Percentiles rank a stretch among this genome's conserved stretches.
These are phyloP conservation scores for Eristalinus aeneus DNA, from an alignment of 2,888 invertebrate genomes.

Conservation along the genomic window DNA sequence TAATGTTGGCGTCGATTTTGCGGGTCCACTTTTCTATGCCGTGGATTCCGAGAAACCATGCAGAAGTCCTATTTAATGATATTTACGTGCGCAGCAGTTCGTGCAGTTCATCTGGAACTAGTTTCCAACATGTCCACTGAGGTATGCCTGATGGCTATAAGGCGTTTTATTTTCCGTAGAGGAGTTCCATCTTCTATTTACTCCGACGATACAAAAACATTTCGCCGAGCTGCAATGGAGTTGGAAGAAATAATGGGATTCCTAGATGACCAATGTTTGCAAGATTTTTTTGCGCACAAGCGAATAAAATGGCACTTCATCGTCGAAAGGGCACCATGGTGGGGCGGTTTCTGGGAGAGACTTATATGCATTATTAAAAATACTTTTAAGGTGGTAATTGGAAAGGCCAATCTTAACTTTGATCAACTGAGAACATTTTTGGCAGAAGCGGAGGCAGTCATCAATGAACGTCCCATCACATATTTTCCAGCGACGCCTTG, in stretches of 20 bases:
- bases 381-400: constrained; percentile 47
- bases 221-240: neutral
- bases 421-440: constrained; percentile 35
- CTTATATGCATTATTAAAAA: constrained; percentile 41
- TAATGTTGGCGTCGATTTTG: no score
- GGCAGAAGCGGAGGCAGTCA: constrained; percentile 21
- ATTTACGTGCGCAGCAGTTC: constrained; percentile 3
- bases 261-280: neutral
- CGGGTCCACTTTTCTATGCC: no score
- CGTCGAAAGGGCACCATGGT: constrained; percentile 37
- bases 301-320: neutral
- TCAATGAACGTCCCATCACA: neutral
- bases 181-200: neutral
- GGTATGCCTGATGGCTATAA: constrained; percentile 3
- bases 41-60: neutral
- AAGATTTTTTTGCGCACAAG: constrained; percentile 8
- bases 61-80: neutral
- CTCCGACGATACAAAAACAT: constrained; percentile 16
- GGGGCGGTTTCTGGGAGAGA: constrained; percentile 46
- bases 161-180: constrained; percentile 20
- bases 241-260: neutral
- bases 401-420: constrained; percentile 10
- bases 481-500: constrained; percentile 9
- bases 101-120: constrained; percentile 1
- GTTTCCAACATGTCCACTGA: constrained; percentile 2